Evolutionary conservation across 1,140 invertebrate species (phyloP), one percentile per base, ranked within the genome.

Genomic region (Microplitis demolitor): DNA sequence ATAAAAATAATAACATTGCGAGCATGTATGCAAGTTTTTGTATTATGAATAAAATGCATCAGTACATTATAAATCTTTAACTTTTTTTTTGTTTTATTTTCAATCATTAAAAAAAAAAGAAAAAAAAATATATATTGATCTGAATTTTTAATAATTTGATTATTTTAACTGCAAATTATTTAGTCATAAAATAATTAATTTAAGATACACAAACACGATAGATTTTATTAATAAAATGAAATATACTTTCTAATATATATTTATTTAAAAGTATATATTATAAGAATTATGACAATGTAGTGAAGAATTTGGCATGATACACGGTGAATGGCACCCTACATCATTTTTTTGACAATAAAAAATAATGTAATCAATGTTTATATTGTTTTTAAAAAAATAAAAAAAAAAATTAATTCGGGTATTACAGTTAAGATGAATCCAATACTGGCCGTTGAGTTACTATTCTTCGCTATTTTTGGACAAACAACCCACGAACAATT

Each of bases 401-500:
- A 75, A 54, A 45, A 74, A 70, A 73, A 62, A 68, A 56, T 79
- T 83, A 87, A 75, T 85, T 88, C 88, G 82, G 78, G 84, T 88
- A 84, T 92, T 91, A 86, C 92, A 96, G 93, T 96, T 84, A 91
- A 90, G 86, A 93, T 96, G 91, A 93, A 92, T 87, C 96, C 96
- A 74, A 88, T 97, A 73, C 90, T 94, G 83, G 95, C 96, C 69
- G 97, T 98, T 88, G 97, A 99, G 90, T 91, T 98, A 85, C 92
- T 99, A 56, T 99, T 99, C 92, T 99, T 99, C 89, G 97, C 98
- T 76, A 93, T 99, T 80, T 99, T 99, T 88, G 98, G 98, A 69
- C 93, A 99, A 85, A 98, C 97, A 33, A 95, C 95, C 37, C 95
- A 96, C 67, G 93, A 93, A 79, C 89, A 91, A 78, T 92, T 94